Conservation (phyloP, 2,888 invertebrate genomes). For the Pyrrhosoma nymphula region DNA sequence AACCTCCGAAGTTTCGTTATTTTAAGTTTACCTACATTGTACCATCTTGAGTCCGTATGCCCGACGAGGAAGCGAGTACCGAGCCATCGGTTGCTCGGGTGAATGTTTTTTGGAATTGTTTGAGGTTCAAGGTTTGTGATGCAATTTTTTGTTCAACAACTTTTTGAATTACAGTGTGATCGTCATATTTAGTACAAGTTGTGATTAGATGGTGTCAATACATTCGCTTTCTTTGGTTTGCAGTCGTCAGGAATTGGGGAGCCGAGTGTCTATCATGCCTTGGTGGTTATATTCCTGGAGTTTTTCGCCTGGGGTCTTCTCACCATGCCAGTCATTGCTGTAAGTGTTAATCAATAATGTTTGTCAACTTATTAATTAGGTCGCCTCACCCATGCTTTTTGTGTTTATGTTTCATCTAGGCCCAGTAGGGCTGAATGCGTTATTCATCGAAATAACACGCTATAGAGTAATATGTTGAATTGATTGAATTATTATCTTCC, state of each 20-base stretch:
- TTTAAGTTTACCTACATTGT: neutral
- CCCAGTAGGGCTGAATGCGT: no score
- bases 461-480: no score
- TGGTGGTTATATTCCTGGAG: constrained; percentile 99
- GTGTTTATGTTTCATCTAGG: neutral
- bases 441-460: no score
- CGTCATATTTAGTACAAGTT: no score
- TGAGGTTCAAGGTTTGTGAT: constrained; percentile 36
- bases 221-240: constrained; percentile 76
- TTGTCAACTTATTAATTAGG: neutral
- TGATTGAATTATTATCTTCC: no score
- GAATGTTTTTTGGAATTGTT: constrained; percentile 49
- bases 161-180: neutral
- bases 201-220: constrained; percentile 13
- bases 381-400: neutral
- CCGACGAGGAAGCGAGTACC: constrained; percentile 34
- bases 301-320: constrained; percentile 99
- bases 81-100: constrained; percentile 62
- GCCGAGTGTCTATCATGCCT: constrained; percentile 98
- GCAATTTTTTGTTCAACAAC: neutral
- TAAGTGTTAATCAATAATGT: constrained; percentile 1
- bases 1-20: neutral
- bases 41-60: constrained; percentile 13
- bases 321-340: constrained; percentile 95
- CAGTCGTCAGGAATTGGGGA: constrained; percentile 93